Percentiles rank a stretch among this genome's conserved stretches.
These are phyloP conservation scores for Synaphobranchus kaupii DNA, from an alignment of 2,797 vertebrate species.

Conservation along the genomic window DNA sequence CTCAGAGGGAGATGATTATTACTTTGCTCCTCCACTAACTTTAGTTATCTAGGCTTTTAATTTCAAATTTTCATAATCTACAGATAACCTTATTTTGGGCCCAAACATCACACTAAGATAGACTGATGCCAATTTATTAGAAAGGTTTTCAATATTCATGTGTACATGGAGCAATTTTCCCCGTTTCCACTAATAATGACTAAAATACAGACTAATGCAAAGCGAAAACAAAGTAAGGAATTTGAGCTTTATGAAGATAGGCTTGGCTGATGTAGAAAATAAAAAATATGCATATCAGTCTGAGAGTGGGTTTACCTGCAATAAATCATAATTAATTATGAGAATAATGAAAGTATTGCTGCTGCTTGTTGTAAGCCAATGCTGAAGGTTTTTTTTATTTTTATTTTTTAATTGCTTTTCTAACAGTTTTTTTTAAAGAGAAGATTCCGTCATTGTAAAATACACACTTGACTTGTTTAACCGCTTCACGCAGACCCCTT, in stretches of 20 bases:
- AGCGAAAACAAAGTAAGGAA: conserved; percentile 20
- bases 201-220: conserved; percentile 40
- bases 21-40: conserved; percentile 67
- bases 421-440: not conserved
- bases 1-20: conserved; percentile 43
- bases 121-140: conserved; percentile 32
- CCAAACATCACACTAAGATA: conserved; percentile 37
- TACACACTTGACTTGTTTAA: not conserved
- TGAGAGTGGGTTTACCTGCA: conserved; percentile 51
- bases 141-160: conserved; percentile 21
- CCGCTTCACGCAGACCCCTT: too few species aligned
- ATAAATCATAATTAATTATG: conserved; percentile 46
- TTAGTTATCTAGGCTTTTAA: conserved; percentile 64
- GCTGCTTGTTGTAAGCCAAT: not conserved
- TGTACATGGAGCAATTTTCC: conserved; percentile 2
- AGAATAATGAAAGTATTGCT: not conserved
- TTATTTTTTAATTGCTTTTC: not conserved
- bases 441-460: not conserved
- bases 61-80: conserved; percentile 46
- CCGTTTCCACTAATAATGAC: conserved; percentile 42
- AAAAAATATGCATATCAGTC: conserved; percentile 50
- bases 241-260: conserved; percentile 50
- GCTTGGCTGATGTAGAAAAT: conserved; percentile 44
- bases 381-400: too few species aligned
- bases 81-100: conserved; percentile 52